A percentile compares a stretch with the other conserved stretches of the same genome.
These are phyloP conservation scores for Pristionchus maxplancki DNA, from an alignment of 2,888 invertebrate genomes.

Conservation along the genomic window DNA sequence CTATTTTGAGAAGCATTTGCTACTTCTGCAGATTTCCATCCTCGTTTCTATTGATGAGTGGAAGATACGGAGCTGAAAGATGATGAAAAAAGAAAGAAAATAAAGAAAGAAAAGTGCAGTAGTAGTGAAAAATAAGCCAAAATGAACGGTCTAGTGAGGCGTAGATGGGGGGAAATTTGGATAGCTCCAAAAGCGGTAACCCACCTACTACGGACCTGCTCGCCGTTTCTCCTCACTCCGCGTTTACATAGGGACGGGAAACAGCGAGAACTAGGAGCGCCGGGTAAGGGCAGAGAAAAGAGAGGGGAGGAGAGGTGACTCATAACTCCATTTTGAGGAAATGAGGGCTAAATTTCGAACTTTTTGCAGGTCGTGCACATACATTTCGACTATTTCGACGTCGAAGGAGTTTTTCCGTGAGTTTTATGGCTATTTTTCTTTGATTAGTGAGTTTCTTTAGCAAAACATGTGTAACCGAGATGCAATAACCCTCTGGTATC, in stretches of 20 bases:
- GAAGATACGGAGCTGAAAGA: too few relatives aligned
- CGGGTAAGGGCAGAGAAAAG: neutral
- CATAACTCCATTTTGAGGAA: neutral
- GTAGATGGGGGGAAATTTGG: neutral
- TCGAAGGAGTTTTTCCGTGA: slow-evolving; percentile 95
- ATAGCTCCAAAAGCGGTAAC: neutral
- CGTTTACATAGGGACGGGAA: neutral
- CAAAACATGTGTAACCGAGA: too few relatives aligned
- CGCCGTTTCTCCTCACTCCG: neutral
- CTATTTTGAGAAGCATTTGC: neutral
- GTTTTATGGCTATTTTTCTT: too few relatives aligned
- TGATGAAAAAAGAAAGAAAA: too few relatives aligned
- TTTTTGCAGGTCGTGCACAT: slow-evolving; percentile 81
- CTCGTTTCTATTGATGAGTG: too few relatives aligned
- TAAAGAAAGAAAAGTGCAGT: neutral
- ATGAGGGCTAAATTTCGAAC: neutral
- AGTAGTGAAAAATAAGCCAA: neutral
- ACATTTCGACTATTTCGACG: slow-evolving; percentile 92
- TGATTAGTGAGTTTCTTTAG: too few relatives aligned
- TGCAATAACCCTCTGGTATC: too few relatives aligned
- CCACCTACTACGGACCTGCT: slow-evolving; percentile 9
- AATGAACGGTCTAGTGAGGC: slow-evolving; percentile 25
- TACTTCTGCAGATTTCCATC: too few relatives aligned
- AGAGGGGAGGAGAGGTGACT: neutral
- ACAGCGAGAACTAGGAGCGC: neutral